Evolutionary conservation across 2,888 invertebrate genomes (phyloP).

Genomic region (Phytoseiulus persimilis): DNA sequence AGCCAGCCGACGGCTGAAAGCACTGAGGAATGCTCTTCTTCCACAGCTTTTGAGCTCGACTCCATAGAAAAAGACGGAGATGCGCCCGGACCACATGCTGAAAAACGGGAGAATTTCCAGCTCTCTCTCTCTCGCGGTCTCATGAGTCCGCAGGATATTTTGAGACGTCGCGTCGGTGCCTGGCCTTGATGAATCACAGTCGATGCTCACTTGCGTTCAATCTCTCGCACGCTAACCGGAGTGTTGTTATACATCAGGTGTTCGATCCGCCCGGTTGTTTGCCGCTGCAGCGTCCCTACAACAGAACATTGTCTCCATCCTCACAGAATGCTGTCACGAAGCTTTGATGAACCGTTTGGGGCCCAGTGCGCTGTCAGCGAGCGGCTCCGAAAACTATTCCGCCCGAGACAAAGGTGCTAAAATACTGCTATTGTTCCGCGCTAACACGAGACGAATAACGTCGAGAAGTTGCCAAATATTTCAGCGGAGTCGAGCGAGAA

Average conservation of each 20-base stretch:
- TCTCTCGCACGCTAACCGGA: background rate
- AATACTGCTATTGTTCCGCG: background rate
- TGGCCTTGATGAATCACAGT: too few relatives aligned
- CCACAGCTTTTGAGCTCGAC: too few relatives aligned
- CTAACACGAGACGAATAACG: background rate
- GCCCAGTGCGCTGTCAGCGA: background rate
- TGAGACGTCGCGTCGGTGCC: too few relatives aligned
- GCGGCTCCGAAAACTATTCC: background rate
- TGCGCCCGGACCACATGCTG: too few relatives aligned
- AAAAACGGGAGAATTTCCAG: too few relatives aligned
- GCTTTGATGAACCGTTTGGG: background rate
- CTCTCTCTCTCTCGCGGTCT: too few relatives aligned
- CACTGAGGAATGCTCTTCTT: too few relatives aligned
- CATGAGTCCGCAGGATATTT: too few relatives aligned
- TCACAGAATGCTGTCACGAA: constrained; percentile 5
- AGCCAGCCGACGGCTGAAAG: background rate
- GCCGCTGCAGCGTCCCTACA: background rate
- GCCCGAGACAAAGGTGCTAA: background rate
- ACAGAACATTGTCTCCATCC: background rate
- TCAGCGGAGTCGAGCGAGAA: background rate
- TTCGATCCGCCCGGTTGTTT: background rate
- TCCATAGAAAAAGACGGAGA: too few relatives aligned
- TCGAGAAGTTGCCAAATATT: background rate
- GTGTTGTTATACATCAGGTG: background rate
- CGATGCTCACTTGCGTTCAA: background rate